Conservation (phyloP, 2,888 invertebrate genomes). For the Sinopyrophorus schimmeli region DNA sequence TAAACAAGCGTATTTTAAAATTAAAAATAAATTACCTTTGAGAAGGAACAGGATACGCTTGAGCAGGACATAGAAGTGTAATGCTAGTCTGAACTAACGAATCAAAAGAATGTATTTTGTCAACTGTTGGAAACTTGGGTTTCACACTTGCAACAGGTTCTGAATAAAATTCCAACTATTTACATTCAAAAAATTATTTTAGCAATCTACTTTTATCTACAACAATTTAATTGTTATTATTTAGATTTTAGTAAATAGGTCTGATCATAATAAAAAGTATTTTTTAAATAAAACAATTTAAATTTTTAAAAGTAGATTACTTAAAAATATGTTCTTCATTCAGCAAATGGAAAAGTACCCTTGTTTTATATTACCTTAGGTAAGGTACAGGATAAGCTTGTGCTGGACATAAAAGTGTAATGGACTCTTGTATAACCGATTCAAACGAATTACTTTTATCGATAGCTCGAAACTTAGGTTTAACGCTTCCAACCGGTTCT, state of each 20-base stretch:
- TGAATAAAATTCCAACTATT: no score
- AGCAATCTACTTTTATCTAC: neutral
- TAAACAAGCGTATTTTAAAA: neutral
- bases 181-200: neutral
- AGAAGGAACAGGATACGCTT: slow-evolving; percentile 74
- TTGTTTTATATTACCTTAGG: slow-evolving; percentile 75
- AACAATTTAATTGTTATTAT: no score
- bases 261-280: no score
- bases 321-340: no score
- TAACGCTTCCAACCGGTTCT: slow-evolving; percentile 80
- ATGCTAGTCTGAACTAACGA: slow-evolving; percentile 58
- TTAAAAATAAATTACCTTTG: slow-evolving; percentile 63
- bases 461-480: slow-evolving; percentile 61
- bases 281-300: no score
- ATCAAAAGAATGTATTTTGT: slow-evolving; percentile 67
- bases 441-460: slow-evolving; percentile 43
- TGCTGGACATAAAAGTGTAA: slow-evolving; percentile 72
- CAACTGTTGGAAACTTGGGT: slow-evolving; percentile 66
- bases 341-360: no score
- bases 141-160: slow-evolving; percentile 64
- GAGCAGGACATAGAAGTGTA: slow-evolving; percentile 73
- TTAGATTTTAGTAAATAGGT: no score
- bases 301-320: no score
- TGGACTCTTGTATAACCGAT: slow-evolving; percentile 57
- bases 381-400: slow-evolving; percentile 76